Base-by-base conservation (phyloP, 1,140 invertebrate genomes). In the Diachasmimorpha longicaudata region DNA sequence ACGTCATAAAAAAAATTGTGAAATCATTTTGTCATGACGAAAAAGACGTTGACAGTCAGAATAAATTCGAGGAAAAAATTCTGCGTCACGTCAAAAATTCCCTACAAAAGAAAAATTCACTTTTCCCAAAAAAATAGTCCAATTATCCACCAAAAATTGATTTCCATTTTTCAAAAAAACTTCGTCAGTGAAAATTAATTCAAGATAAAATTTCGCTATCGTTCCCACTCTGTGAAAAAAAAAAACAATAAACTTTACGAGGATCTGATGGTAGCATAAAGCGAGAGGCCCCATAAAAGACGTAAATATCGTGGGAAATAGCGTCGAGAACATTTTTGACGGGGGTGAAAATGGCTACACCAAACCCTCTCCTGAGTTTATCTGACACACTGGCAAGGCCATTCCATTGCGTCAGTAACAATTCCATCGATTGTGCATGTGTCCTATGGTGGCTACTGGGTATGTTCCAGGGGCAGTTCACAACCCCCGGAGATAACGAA, bases 371-470 rank as follows among this genome's bases (percentile, higher is more conserved):
- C 37, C 37, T 31, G 63, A 67, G 58, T 74, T 74, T 74, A 74
- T 69, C 73, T 75, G 44, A 46, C 42, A 58, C 73, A 44, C 21
- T 68, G 55, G 37, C 21, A 37, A 46, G 58, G 19, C 63, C 42
- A 74, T 67, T 44, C 39, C 58, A 25, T 39, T 75, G 66, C 73
- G 31, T 75, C 55, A 42, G 66, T 75, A 75, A 75, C 73, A 75
- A 75, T 75, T 75, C 63, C 63, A 44, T 70, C 73, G 73, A 70
- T 75, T 70, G 73, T 63, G 52, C 42, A 63, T 63, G 58, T 63
- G 58, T 63, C 58, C 58, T 63, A 63, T 63, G 58, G 58, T 63
- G 58, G n/a, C 31, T 58, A 16, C 16, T 31, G 31, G 52, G 58
- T 63, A 63, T 63, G 58, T 63, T 63, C 58, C 58, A 23, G 23